A percentile compares a stretch with the other conserved stretches of the same genome.
Conservation (phyloP, 2,888 invertebrate species). For the Argyresthia albistria region DNA sequence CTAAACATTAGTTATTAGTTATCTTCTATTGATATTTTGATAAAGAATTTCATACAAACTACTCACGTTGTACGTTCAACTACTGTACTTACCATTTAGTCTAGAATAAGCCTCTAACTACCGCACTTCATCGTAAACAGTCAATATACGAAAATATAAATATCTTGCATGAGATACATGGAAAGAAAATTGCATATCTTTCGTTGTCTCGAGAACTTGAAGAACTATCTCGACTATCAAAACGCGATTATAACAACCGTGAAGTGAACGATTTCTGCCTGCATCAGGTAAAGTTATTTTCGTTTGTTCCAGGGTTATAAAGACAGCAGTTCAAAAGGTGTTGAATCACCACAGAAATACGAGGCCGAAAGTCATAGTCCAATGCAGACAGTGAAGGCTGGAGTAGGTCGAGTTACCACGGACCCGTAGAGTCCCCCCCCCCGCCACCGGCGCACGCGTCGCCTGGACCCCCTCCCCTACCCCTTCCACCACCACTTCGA, state of each 20-base stretch:
- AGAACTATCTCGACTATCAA: no score
- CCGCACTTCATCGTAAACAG: no score
- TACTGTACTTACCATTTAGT: slow-evolving; percentile 16
- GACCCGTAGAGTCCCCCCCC: neutral
- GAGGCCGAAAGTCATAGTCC: slow-evolving; percentile 11
- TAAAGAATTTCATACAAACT: slow-evolving; percentile 25
- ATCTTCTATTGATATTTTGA: slow-evolving; percentile 62
- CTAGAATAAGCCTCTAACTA: slow-evolving; percentile 16
- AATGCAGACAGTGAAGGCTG: slow-evolving; percentile 15
- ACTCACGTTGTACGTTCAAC: slow-evolving; percentile 25
- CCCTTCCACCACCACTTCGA: slow-evolving; percentile 31
- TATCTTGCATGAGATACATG: no score
- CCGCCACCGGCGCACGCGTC: neutral
- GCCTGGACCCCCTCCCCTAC: slow-evolving; percentile 19
- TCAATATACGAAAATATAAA: no score
- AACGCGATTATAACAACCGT: no score
- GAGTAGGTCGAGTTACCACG: slow-evolving; percentile 15
- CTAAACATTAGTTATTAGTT: slow-evolving; percentile 30
- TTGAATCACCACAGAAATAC: slow-evolving; percentile 24
- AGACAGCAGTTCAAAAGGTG: slow-evolving; percentile 35
- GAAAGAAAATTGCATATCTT: no score
- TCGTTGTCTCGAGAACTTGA: no score
- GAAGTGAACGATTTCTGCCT: neutral
- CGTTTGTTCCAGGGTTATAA: slow-evolving; percentile 57
- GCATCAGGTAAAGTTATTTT: slow-evolving; percentile 7